phyloP scores from a whole-genome alignment of 2,797 vertebrate species.

The Sebastes oblongus region DNA sequence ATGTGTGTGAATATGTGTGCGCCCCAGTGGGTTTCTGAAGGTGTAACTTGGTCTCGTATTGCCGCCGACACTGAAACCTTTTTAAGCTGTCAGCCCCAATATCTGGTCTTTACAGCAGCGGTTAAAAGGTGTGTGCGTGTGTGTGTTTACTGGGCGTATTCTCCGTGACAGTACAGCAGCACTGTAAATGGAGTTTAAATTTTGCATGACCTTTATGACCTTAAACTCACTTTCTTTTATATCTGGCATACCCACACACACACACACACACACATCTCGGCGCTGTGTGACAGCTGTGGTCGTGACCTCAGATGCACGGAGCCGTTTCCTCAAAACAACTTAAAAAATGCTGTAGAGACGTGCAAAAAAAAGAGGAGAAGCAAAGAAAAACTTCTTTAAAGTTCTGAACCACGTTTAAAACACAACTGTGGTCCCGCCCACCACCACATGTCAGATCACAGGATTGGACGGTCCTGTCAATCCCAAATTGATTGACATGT shows the following conservation, averaged over 20 bases:
- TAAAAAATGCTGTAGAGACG: not conserved
- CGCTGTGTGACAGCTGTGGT: no score
- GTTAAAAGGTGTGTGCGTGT: slow-evolving; percentile 17
- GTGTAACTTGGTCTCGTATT: slow-evolving; percentile 39
- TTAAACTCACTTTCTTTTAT: slow-evolving; percentile 28
- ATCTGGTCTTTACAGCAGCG: slow-evolving; percentile 44
- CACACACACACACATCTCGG: not conserved
- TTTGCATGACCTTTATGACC: slow-evolving; percentile 54
- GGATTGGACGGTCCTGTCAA: no score
- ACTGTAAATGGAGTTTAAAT: slow-evolving; percentile 60
- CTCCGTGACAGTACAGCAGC: slow-evolving; percentile 41
- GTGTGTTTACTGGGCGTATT: slow-evolving; percentile 28
- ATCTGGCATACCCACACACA: not conserved
- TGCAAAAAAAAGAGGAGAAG: no score
- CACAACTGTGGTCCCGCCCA: no score
- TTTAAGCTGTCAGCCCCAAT: slow-evolving; percentile 69
- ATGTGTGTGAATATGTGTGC: not conserved
- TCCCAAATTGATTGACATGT: no score
- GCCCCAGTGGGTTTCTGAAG: slow-evolving; percentile 44
- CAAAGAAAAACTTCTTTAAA: no score
- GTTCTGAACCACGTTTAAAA: no score
- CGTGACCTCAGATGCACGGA: no score
- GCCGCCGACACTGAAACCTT: slow-evolving; percentile 57
- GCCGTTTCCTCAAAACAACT: no score
- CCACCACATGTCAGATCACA: no score